Evolutionary conservation across 2,888 invertebrate species (phyloP), one percentile per base, ranked within the genome.

Genomic region (Gasteruption jaculator): DNA sequence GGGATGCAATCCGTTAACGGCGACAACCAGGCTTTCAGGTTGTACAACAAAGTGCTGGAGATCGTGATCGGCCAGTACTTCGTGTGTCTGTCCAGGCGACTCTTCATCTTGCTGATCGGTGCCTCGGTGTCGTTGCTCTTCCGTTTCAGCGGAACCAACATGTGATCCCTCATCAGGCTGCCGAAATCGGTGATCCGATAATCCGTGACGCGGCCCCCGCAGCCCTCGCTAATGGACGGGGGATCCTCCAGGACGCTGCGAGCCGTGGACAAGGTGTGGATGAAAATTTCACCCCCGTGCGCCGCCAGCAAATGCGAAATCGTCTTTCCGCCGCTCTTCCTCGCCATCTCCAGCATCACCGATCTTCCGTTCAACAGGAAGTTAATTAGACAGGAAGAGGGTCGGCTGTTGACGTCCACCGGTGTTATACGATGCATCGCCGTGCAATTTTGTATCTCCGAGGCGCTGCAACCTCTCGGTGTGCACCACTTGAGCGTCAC

Each of bases 401-500:
- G 97, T 1, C 97, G 79, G 14, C 94, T 94, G 53, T 94, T 96
- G 1, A 96, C 94, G 72, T 96, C 94, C 0, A 94, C 91, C 0
- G 96, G 95, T 0, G 96, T 95, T 16, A 96, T 91, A 45, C 93
- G 78, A 72, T 87, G 87, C 71, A 92, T 85, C 0, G 86, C 85
- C 0, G 90, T 85, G 60, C 85, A 90, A 63, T 85, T 89, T 72
- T 80, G 91, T 72, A 80, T 81, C 72, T 84, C 94, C 57, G 76
- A 80, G 2, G 86, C 84, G 41, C 88, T 85, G 50, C 85, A 84
- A 1, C 87, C 87, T n/a, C 94, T 76, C 0, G 96, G 96, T 0
- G 96, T 95, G 72, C 95, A 94, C 97, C 97, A 99, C 50, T 94
- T 92, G 3, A 97, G 76, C 1, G 91, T 92, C 0, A 91, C 83